phyloP scores from a whole-genome alignment of 2,888 invertebrate species.

The Polymixis flavicincta region DNA sequence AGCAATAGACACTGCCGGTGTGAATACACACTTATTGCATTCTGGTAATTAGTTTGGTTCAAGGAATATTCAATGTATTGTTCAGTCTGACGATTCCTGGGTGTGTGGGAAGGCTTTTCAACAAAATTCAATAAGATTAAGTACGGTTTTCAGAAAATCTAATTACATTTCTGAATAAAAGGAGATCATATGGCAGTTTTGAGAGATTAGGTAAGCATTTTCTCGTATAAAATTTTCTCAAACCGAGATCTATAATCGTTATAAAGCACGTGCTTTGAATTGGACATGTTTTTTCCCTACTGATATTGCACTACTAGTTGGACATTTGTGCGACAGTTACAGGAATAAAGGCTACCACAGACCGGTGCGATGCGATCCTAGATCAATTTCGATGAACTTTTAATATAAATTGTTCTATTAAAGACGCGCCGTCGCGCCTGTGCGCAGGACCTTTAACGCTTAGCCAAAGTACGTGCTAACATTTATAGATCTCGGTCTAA shows the following conservation, averaged over 20 bases:
- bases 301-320: neutral
- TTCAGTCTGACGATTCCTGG: neutral
- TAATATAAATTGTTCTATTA: no score
- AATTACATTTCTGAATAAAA: neutral
- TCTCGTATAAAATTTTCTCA: neutral
- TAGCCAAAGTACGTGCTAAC: neutral
- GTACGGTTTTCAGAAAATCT: neutral
- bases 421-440: no score
- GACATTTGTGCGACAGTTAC: neutral
- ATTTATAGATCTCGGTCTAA: neutral
- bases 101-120: neutral
- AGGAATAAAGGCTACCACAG: neutral
- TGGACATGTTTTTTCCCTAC: neutral
- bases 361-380: no score
- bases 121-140: neutral
- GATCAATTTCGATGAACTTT: no score
- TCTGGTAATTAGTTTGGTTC: conserved; percentile 38
- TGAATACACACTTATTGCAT: conserved; percentile 47
- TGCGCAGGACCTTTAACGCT: neutral
- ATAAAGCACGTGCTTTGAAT: neutral
- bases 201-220: neutral
- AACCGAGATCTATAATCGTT: neutral
- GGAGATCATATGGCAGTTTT: neutral
- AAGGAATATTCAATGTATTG: conserved; percentile 30
- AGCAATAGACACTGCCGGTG: conserved; percentile 34